A percentile compares a stretch with the other conserved stretches of the same genome.
phyloP scores from a whole-genome alignment of 2,113 vertebrate species.

The Struthidea cinerea region DNA sequence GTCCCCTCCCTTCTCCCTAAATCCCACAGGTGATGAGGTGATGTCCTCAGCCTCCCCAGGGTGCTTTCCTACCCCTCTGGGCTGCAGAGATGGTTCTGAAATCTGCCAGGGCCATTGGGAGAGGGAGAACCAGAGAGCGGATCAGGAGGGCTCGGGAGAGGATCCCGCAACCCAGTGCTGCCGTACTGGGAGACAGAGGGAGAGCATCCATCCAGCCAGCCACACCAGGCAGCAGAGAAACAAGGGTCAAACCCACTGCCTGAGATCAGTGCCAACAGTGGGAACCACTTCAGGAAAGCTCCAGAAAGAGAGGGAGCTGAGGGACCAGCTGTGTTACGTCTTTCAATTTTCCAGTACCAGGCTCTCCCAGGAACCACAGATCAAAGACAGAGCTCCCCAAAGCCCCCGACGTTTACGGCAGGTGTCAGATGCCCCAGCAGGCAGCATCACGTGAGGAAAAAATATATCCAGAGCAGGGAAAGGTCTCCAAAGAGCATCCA shows the following conservation, averaged over 20 bases:
- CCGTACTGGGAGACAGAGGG: accelerated
- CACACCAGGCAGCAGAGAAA: accelerated
- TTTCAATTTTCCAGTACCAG: neutral
- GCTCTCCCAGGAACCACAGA: neutral
- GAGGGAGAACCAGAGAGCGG: neutral
- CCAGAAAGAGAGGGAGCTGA: neutral
- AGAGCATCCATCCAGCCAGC: neutral
- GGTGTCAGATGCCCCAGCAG: neutral
- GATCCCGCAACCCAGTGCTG: accelerated
- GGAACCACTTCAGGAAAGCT: neutral
- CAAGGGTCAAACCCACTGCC: neutral
- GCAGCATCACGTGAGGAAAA: neutral
- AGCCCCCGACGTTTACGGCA: accelerated
- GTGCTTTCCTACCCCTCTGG: accelerated
- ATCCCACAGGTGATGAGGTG: accelerated
- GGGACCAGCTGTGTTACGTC: neutral
- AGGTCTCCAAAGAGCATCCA: neutral
- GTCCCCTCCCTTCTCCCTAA: neutral
- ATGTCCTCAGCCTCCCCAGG: neutral
- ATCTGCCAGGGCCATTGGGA: accelerated
- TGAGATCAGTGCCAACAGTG: neutral
- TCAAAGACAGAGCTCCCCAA: neutral
- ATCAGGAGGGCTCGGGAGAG: accelerated
- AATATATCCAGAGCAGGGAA: neutral
- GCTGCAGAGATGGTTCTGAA: neutral